A percentile compares a stretch with the other conserved stretches of the same genome.
phyloP scores from a whole-genome alignment of 2,888 invertebrate species.

The Cantharis rustica region DNA sequence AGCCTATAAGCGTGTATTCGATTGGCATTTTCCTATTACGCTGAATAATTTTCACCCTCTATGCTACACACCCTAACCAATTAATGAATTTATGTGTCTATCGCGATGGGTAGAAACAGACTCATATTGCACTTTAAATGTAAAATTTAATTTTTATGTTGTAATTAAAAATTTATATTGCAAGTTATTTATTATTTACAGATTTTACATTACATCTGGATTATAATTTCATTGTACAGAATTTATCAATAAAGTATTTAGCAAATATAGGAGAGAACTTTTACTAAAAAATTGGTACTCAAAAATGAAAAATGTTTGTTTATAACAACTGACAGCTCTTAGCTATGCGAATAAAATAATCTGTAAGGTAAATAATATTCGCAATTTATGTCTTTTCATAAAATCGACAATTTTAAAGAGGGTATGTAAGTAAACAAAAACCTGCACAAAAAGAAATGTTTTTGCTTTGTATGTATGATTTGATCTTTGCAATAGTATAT shows the following conservation, averaged over 20 bases:
- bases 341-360: background rate
- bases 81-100: constrained; percentile 9
- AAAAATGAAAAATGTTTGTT: background rate
- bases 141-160: background rate
- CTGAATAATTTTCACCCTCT: constrained; percentile 18
- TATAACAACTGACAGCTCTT: background rate
- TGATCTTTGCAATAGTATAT: no score
- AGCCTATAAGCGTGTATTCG: constrained; percentile 14
- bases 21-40: constrained; percentile 29
- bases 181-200: background rate
- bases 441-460: no score
- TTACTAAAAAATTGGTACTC: background rate
- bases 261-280: background rate
- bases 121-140: background rate
- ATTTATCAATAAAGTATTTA: background rate
- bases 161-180: background rate
- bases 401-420: background rate
- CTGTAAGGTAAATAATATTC: background rate
- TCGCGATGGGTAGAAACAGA: background rate
- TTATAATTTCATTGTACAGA: background rate
- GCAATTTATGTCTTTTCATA: background rate
- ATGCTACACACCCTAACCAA: constrained; percentile 7
- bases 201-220: background rate
- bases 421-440: no score
- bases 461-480: no score